Evolutionary conservation across 2,797 vertebrate genomes (phyloP).

Genomic region (Premnoplex brunnescens): DNA sequence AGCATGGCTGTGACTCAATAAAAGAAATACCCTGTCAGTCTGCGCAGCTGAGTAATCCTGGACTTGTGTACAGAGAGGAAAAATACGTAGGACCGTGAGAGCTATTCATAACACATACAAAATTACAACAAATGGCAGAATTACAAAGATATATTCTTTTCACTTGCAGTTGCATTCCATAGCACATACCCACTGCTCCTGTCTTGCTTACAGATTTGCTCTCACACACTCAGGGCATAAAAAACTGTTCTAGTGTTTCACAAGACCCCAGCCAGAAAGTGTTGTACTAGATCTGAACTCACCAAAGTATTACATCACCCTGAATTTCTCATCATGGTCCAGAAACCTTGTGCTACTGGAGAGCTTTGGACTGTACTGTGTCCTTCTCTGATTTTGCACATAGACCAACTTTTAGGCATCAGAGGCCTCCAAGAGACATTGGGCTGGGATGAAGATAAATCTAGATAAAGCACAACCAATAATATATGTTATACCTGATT

Average conservation of each 20-base stretch:
- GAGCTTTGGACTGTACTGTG: neutral
- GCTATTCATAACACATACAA: neutral
- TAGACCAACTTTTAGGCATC: neutral
- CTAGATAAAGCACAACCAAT: neutral
- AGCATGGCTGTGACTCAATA: neutral
- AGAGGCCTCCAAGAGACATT: neutral
- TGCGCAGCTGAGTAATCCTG: neutral
- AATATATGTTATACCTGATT: neutral
- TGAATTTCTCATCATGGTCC: neutral
- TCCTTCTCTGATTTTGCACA: neutral
- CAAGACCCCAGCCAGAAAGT: neutral
- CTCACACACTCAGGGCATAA: fast-evolving
- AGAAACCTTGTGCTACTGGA: neutral
- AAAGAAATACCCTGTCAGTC: neutral
- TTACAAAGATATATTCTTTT: neutral
- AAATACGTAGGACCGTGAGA: neutral
- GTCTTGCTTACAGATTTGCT: neutral
- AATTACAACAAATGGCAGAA: neutral
- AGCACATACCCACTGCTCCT: fast-evolving
- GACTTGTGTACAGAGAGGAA: neutral
- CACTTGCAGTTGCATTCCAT: neutral
- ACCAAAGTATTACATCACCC: neutral
- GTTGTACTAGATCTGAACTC: neutral
- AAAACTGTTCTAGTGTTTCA: neutral
- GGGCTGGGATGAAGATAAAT: neutral